phyloP scores from a whole-genome alignment of 2,888 invertebrate species.

The Melolontha melolontha region DNA sequence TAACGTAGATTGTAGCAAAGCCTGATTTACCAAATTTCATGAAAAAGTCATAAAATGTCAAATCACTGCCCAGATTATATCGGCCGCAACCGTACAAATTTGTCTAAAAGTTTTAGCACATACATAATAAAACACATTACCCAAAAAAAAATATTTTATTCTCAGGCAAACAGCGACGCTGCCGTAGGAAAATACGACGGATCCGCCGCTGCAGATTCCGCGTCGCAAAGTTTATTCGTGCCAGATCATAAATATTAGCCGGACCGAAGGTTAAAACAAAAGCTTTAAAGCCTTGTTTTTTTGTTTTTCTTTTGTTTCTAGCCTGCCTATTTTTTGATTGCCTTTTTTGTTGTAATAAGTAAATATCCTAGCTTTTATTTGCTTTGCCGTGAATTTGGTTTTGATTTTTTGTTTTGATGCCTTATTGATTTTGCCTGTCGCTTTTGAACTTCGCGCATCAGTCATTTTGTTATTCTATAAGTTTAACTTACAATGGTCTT shows the following conservation, averaged over 20 bases:
- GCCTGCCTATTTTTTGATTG: not conserved
- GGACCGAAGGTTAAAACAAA: slow-evolving; percentile 20
- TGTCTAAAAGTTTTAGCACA: too few species aligned
- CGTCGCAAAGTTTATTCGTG: slow-evolving; percentile 39
- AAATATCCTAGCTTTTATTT: too few species aligned
- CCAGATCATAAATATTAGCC: slow-evolving; percentile 40
- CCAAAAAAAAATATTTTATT: not conserved
- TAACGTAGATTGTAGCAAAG: too few species aligned
- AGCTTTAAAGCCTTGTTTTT: slow-evolving; percentile 13
- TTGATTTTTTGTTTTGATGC: not conserved
- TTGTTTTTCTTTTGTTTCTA: not conserved
- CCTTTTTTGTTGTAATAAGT: not conserved
- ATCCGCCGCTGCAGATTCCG: slow-evolving; percentile 31
- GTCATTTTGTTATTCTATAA: too few species aligned
- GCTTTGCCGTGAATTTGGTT: not conserved
- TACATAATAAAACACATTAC: too few species aligned
- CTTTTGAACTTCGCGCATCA: too few species aligned
- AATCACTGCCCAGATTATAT: too few species aligned
- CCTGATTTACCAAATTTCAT: too few species aligned
- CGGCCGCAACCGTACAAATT: too few species aligned
- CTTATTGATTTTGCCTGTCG: too few species aligned
- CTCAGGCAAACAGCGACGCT: slow-evolving; percentile 39
- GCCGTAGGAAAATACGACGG: slow-evolving; percentile 39
- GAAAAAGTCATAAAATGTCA: too few species aligned
- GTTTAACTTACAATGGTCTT: not conserved